Conservation (phyloP, 2,888 invertebrate species). For the Phyllotreta cruciferae region DNA sequence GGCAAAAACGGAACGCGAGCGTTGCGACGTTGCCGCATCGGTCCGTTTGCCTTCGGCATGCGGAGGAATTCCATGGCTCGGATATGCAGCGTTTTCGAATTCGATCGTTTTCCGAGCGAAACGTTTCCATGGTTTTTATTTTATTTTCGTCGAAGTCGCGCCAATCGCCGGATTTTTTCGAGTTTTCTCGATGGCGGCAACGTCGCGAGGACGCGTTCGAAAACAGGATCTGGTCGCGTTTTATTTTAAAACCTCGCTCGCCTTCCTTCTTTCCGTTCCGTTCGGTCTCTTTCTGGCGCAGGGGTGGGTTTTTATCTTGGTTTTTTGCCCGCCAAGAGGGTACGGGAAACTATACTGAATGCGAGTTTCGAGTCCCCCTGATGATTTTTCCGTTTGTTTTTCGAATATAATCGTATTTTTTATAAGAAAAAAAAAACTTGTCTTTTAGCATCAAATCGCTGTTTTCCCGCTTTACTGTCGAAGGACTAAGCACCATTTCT, state of each 20-base stretch:
- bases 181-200: background rate
- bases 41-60: background rate
- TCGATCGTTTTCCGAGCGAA: too few species aligned
- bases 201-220: background rate
- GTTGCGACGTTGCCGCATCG: constrained; percentile 36
- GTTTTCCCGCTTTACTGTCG: too few species aligned
- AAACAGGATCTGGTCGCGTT: constrained; percentile 43
- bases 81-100: too few species aligned
- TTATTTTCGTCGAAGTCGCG: background rate
- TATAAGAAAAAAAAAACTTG: background rate
- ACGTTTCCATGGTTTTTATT: too few species aligned
- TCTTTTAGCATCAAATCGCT: background rate
- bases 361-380: background rate
- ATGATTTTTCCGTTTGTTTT: background rate
- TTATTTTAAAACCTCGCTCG: constrained; percentile 52
- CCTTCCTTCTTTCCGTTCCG: constrained; percentile 28
- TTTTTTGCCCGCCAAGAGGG: constrained; percentile 44
- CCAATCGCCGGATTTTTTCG: background rate
- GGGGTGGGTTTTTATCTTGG: constrained; percentile 47
- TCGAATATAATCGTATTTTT: background rate
- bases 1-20: constrained; percentile 58
- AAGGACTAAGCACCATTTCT: too few species aligned
- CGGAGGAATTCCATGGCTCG: too few species aligned
- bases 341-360: constrained; percentile 18
- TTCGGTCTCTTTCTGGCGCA: constrained; percentile 50